Conservation (phyloP, 1,140 invertebrate species). For the Mesaphorura yosii region DNA sequence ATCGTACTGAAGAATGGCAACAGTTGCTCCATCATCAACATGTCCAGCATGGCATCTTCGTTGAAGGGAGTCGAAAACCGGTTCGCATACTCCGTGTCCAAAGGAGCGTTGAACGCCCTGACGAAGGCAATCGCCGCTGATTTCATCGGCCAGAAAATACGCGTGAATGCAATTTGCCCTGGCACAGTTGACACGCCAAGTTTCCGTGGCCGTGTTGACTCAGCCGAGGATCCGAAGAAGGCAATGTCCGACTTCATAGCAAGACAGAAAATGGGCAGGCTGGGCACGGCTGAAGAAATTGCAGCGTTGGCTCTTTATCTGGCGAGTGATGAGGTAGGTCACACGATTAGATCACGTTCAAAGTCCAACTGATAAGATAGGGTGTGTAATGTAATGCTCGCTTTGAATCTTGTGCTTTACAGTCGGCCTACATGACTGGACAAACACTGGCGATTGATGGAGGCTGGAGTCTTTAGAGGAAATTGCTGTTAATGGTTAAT, state of each 20-base stretch:
- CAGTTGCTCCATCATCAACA: constrained; percentile 38
- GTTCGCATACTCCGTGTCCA: constrained; percentile 38
- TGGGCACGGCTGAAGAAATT: constrained; percentile 40
- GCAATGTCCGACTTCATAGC: constrained; percentile 36
- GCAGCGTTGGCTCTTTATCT: constrained; percentile 38
- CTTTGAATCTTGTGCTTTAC: constrained; percentile 15
- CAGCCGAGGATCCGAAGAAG: constrained; percentile 33
- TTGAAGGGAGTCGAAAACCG: constrained; percentile 38
- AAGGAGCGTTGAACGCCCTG: constrained; percentile 40
- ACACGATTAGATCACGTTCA: neutral
- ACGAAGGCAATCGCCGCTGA: constrained; percentile 38
- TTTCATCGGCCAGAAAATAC: constrained; percentile 35
- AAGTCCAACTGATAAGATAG: neutral
- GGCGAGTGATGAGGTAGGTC: constrained; percentile 38
- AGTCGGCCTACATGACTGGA: constrained; percentile 38
- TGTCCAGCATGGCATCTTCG: constrained; percentile 40
- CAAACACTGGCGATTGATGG: constrained; percentile 38
- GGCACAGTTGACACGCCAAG: constrained; percentile 34
- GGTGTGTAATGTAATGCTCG: neutral
- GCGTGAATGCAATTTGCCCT: constrained; percentile 38
- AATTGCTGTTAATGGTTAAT: too few relatives aligned
- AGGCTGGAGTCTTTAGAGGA: constrained; percentile 36
- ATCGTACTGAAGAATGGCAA: constrained; percentile 30
- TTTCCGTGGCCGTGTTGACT: constrained; percentile 34
- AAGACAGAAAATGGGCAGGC: constrained; percentile 37